These are phyloP conservation scores for Mactromeris polynyma DNA, from an alignment of 2,888 invertebrate species.

Conservation along the genomic window DNA sequence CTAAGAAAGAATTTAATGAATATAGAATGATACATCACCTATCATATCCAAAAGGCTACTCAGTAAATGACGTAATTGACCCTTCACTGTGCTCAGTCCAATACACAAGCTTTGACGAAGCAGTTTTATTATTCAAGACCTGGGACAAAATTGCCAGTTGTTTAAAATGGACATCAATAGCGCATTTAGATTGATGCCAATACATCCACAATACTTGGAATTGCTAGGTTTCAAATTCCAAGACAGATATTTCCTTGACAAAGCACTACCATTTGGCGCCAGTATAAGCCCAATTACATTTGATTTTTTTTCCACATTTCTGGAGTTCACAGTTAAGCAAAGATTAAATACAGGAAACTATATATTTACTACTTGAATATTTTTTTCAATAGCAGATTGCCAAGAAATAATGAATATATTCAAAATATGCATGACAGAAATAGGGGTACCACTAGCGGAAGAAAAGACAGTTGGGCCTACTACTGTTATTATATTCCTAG, in stretches of 20 bases:
- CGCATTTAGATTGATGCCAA: slow-evolving; percentile 28
- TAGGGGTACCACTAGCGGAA: slow-evolving; percentile 17
- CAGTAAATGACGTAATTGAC: slow-evolving; percentile 46
- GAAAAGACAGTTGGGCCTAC: slow-evolving; percentile 32
- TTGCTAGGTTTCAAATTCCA: slow-evolving; percentile 42
- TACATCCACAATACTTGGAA: slow-evolving; percentile 42
- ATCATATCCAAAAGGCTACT: background rate
- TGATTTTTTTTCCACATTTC: slow-evolving; percentile 55
- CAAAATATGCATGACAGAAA: background rate
- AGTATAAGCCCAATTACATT: slow-evolving; percentile 45
- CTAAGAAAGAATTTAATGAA: no score
- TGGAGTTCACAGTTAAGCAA: slow-evolving; percentile 41
- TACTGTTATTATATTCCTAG: slow-evolving; percentile 24
- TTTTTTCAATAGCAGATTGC: slow-evolving; percentile 3
- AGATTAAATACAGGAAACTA: background rate
- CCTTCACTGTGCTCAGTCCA: slow-evolving; percentile 34
- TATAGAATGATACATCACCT: background rate
- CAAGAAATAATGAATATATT: background rate
- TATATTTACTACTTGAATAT: slow-evolving; percentile 22
- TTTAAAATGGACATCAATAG: slow-evolving; percentile 36
- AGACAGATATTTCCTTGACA: slow-evolving; percentile 47
- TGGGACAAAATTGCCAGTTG: slow-evolving; percentile 22
- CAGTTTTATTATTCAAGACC: slow-evolving; percentile 33
- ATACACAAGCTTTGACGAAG: slow-evolving; percentile 55
- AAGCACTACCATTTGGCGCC: slow-evolving; percentile 51